A percentile compares a stretch with the other conserved stretches of the same genome.
Conservation (phyloP, 2,888 invertebrate species). For the Synanthedon vespiformis region DNA sequence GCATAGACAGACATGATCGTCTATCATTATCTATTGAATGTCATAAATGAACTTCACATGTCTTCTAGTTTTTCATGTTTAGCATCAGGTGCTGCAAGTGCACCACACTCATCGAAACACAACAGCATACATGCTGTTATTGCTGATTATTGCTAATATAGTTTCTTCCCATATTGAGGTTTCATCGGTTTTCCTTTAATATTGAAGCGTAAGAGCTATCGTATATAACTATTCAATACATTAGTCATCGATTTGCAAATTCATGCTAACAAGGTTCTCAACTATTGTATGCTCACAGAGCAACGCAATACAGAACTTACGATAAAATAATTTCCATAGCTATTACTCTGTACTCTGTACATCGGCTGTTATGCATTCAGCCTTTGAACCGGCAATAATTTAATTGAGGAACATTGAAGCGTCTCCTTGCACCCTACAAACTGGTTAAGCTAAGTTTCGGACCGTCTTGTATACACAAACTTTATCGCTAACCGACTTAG, state of each 20-base stretch:
- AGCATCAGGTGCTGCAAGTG: too few relatives aligned
- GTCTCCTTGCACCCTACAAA: conserved; percentile 29
- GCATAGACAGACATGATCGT: too few relatives aligned
- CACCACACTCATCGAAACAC: too few relatives aligned
- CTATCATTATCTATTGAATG: too few relatives aligned
- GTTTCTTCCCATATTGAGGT: too few relatives aligned
- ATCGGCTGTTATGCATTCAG: conserved; percentile 45
- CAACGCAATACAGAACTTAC: conserved; percentile 16
- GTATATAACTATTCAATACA: not conserved
- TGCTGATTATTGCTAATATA: too few relatives aligned
- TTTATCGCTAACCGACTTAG: conserved; percentile 39
- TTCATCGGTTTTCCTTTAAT: too few relatives aligned
- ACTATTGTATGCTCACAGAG: conserved; percentile 16
- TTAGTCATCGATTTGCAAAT: not conserved
- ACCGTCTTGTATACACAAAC: conserved; percentile 36
- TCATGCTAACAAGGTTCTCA: conserved; percentile 2
- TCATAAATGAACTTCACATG: too few relatives aligned
- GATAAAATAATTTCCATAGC: conserved; percentile 41
- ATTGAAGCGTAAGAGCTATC: too few relatives aligned
- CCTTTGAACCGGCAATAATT: conserved; percentile 61
- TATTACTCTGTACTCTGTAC: conserved; percentile 25
- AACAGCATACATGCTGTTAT: too few relatives aligned
- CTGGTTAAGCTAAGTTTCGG: conserved; percentile 33
- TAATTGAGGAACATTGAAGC: conserved; percentile 56
- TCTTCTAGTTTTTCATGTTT: too few relatives aligned